These are phyloP conservation scores for Caenorhabditis macrosperma DNA, from an alignment of 2,888 invertebrate genomes.

Conservation along the genomic window DNA sequence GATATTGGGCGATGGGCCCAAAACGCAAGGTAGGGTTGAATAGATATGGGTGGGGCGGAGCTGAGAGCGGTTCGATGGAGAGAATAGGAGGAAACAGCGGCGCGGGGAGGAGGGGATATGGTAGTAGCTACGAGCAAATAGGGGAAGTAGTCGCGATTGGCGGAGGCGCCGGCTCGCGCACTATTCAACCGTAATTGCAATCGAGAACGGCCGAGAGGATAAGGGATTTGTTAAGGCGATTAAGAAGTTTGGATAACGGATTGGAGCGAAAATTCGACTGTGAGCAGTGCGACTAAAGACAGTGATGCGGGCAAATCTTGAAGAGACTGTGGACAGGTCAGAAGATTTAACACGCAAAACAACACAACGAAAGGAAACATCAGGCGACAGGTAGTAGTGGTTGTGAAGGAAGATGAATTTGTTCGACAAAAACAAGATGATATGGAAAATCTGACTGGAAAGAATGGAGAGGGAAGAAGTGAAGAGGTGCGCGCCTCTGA, in stretches of 20 bases:
- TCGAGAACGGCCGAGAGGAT: slow-evolving; percentile 6
- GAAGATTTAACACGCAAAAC: slow-evolving; percentile 34
- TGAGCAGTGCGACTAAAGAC: neutral
- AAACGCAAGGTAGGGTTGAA: neutral
- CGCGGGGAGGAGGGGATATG: slow-evolving; percentile 38
- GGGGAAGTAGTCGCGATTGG: slow-evolving; percentile 11
- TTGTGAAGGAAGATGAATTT: slow-evolving; percentile 47
- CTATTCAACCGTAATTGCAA: slow-evolving; percentile 57
- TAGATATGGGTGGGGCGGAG: slow-evolving; percentile 48
- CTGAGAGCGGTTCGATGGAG: neutral
- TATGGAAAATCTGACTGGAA: slow-evolving; percentile 39
- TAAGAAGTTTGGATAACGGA: slow-evolving; percentile 53
- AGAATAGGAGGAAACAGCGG: slow-evolving; percentile 10
- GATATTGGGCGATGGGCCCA: neutral
- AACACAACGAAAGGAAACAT: slow-evolving; percentile 28
- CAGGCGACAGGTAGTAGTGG: slow-evolving; percentile 46
- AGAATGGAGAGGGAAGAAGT: slow-evolving; percentile 17
- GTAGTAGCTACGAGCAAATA: slow-evolving; percentile 54
- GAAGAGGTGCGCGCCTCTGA: slow-evolving; percentile 14
- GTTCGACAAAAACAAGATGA: slow-evolving; percentile 51
- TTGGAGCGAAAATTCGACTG: neutral
- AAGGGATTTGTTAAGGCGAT: slow-evolving; percentile 57
- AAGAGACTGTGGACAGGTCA: neutral
- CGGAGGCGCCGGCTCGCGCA: slow-evolving; percentile 25
- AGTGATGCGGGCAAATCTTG: slow-evolving; percentile 9